Evolutionary conservation across 1,140 invertebrate genomes (phyloP).

Genomic region (Achroia grisella): DNA sequence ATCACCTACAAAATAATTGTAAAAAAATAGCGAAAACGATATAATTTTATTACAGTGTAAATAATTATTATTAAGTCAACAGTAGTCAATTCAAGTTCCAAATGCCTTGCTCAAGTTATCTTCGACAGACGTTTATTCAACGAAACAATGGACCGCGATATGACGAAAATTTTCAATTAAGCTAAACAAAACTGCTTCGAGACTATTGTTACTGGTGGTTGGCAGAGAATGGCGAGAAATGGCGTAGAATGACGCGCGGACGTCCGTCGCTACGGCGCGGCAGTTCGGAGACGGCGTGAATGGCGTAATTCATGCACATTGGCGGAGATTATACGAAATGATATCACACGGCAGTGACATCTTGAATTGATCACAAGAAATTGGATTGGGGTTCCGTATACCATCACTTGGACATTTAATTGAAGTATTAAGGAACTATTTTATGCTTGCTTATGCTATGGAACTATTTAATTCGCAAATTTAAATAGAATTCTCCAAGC

Average conservation of each 20-base stretch:
- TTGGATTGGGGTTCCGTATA: slow-evolving; percentile 15
- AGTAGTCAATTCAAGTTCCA: neutral
- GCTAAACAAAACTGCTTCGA: slow-evolving; percentile 50
- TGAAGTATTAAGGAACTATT: too few species aligned
- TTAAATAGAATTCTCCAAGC: too few species aligned
- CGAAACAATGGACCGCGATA: slow-evolving; percentile 39
- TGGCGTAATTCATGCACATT: slow-evolving; percentile 8
- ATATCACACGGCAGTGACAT: slow-evolving; percentile 31
- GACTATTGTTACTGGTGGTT: slow-evolving; percentile 30
- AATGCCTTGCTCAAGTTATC: too few species aligned
- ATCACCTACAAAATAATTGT: too few species aligned
- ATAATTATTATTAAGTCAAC: too few species aligned
- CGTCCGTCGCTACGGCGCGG: neutral
- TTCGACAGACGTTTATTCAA: slow-evolving; percentile 24
- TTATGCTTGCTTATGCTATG: too few species aligned
- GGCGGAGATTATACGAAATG: slow-evolving; percentile 34
- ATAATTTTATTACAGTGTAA: too few species aligned
- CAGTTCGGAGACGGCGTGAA: slow-evolving; percentile 13
- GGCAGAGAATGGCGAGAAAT: neutral
- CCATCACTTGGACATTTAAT: neutral
- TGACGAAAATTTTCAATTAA: slow-evolving; percentile 63
- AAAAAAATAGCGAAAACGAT: too few species aligned
- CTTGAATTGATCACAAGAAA: slow-evolving; percentile 19
- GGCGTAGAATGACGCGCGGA: neutral
- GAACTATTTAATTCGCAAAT: too few species aligned